Base-by-base conservation (phyloP, 2,888 invertebrate species). In the Diadegma fenestrale region DNA sequence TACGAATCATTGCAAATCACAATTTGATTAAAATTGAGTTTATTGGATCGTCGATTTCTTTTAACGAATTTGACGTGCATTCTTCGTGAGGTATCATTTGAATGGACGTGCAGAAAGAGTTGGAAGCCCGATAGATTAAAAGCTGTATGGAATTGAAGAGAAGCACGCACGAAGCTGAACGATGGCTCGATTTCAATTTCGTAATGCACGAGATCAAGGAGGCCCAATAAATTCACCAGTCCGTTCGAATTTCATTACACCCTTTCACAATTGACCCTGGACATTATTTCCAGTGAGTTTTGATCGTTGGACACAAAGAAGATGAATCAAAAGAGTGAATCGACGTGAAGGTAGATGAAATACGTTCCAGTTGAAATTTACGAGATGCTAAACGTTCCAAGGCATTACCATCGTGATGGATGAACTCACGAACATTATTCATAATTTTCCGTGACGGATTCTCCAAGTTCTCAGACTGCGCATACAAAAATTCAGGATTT, bases 291-390 rank as follows among this genome's bases (percentile, higher is more conserved):
- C 41, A 37, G 37, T 30, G 37, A 61, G 30, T 45, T 37, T 71
- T 33, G 22, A 63, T 30, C 19, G 12, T 48, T 33, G 14, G 45
- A 22, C 71, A 41, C 64, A 64, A 72, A 79, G 17, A 10, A 69
- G 48, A 77, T 30, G 41, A 30, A 43, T 58, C 22, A 6, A 45
- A 41, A 54, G 30, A 51, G 19, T 17, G 54, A 43, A 41, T n/a
- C 5, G 41, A 51, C 33, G 64, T 63, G 37, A 19, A 43, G 43
- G 12, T n/a, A 30, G 22, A 14, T 61, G 30, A 48, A 17, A 45
- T 77, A 79, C 43, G 43, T 41, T 30, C 26, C 0, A 33, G 41
- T 19, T 2, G 63, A 72, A 54, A 80, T 22, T 80, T 80, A 80
- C 30, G 64, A 64, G 41, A 64, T 30, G 37, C 72, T 72, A 51